Evolutionary conservation across 2,113 vertebrate genomes (phyloP).

Genomic region (Ictalurus furcatus): DNA sequence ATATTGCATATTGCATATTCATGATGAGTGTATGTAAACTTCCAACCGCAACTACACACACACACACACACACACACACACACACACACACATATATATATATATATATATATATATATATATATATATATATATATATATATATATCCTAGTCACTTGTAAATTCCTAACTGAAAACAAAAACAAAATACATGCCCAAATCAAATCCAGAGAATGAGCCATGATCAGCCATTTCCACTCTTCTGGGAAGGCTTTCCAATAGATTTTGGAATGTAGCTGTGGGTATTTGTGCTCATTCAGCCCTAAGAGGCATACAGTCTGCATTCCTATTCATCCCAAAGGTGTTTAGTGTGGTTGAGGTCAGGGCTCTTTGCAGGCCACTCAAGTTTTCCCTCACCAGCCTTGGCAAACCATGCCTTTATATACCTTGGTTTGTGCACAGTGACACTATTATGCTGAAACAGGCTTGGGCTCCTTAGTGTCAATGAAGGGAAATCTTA

Average conservation of each 20-base stretch:
- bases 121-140: too few relatives aligned
- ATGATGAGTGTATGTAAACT: too few relatives aligned
- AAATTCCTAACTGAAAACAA: neutral
- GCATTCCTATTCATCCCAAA: neutral
- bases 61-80: too few relatives aligned
- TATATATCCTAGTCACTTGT: neutral
- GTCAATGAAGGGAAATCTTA: neutral
- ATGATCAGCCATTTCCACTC: neutral
- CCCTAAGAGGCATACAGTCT: neutral
- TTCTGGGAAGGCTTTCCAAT: neutral
- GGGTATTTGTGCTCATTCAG: neutral
- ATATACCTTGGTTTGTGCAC: neutral
- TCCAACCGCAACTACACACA: too few relatives aligned
- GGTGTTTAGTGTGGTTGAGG: neutral
- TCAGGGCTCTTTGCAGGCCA: neutral
- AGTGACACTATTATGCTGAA: too few relatives aligned
- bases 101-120: too few relatives aligned
- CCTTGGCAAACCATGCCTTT: neutral
- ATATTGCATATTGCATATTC: too few relatives aligned
- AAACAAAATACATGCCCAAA: neutral
- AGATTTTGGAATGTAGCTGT: neutral
- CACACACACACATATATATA: too few relatives aligned
- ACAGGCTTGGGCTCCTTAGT: neutral
- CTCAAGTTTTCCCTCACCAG: neutral
- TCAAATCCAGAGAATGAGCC: neutral